Evolutionary conservation across 2,888 invertebrate genomes (phyloP).

Genomic region (Chymomyza procnemis): DNA sequence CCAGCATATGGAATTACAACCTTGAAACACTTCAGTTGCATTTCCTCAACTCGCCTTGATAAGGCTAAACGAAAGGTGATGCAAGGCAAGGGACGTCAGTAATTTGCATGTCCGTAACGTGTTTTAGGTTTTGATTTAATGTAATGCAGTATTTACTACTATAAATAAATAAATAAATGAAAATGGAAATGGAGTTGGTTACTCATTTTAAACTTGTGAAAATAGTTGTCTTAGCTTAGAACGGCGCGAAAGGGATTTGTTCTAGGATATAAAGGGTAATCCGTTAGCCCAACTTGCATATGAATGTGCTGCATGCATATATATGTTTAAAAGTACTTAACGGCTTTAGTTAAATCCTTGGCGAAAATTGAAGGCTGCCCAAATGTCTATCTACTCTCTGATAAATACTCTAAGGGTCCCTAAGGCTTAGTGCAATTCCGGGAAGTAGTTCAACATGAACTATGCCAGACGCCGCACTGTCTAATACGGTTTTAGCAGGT

Average conservation of each 20-base stretch:
- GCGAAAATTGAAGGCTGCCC: slow-evolving; percentile 17
- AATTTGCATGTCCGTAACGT: slow-evolving; percentile 28
- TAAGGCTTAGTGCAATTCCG: slow-evolving; percentile 56
- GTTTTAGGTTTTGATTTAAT: too few species aligned
- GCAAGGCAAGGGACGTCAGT: slow-evolving; percentile 12
- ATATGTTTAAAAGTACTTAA: neutral
- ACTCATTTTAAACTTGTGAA: neutral
- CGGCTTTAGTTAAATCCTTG: slow-evolving; percentile 28
- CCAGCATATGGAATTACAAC: slow-evolving; percentile 60
- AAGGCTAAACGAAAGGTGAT: neutral
- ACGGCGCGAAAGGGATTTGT: too few species aligned
- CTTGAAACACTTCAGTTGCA: slow-evolving; percentile 57
- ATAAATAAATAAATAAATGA: too few species aligned
- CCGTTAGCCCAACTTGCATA: neutral
- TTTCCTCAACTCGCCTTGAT: slow-evolving; percentile 18
- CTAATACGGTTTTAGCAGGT: slow-evolving; percentile 58
- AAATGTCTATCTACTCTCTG: slow-evolving; percentile 25
- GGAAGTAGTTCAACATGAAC: slow-evolving; percentile 37
- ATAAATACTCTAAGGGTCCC: neutral
- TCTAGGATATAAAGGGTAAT: slow-evolving; percentile 7
- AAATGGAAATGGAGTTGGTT: too few species aligned
- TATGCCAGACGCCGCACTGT: slow-evolving; percentile 37
- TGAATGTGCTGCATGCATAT: neutral
- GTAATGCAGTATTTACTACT: too few species aligned
- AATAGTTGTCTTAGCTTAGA: too few species aligned